phyloP scores from a whole-genome alignment of 2,113 vertebrate genomes.

The Micronycteris hirsuta region DNA sequence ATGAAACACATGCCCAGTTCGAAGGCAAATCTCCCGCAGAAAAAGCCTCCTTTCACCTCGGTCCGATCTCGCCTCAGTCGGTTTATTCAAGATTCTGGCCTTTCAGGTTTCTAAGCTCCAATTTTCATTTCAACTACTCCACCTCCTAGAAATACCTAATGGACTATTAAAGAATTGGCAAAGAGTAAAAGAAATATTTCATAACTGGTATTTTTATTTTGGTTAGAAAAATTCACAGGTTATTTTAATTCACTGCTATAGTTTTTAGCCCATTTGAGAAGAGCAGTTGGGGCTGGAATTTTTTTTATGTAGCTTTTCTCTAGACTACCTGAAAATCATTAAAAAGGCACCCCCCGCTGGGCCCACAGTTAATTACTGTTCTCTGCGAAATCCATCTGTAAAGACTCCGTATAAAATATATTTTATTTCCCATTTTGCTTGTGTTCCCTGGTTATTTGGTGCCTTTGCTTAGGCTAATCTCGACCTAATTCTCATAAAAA shows the following conservation, averaged over 20 bases:
- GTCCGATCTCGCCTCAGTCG: slow-evolving; percentile 3
- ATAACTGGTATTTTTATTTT: slow-evolving; percentile 63
- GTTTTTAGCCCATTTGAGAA: slow-evolving; percentile 50
- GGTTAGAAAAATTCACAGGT: slow-evolving; percentile 58
- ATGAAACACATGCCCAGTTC: slow-evolving; percentile 39
- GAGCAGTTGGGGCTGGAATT: background rate
- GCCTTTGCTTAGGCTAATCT: slow-evolving; percentile 45
- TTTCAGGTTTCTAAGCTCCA: slow-evolving; percentile 26
- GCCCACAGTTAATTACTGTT: slow-evolving; percentile 45
- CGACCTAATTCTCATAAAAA: slow-evolving; percentile 55
- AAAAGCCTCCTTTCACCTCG: slow-evolving; percentile 39
- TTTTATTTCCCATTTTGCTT: slow-evolving; percentile 59
- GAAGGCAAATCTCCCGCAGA: slow-evolving; percentile 27
- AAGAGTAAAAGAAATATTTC: slow-evolving; percentile 60
- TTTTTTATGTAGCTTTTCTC: slow-evolving; percentile 53
- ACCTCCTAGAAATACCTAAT: slow-evolving; percentile 57
- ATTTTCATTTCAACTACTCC: slow-evolving; percentile 62
- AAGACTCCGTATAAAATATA: slow-evolving; percentile 42
- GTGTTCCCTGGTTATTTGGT: slow-evolving; percentile 43
- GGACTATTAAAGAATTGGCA: slow-evolving; percentile 62
- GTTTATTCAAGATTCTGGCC: slow-evolving; percentile 46
- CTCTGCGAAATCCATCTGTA: slow-evolving; percentile 56
- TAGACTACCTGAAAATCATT: slow-evolving; percentile 52
- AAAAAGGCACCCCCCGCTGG: slow-evolving; percentile 42
- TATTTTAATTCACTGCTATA: slow-evolving; percentile 54